Evolutionary conservation across 2,113 vertebrate species (phyloP).

Genomic region (Neofelis nebulosa): DNA sequence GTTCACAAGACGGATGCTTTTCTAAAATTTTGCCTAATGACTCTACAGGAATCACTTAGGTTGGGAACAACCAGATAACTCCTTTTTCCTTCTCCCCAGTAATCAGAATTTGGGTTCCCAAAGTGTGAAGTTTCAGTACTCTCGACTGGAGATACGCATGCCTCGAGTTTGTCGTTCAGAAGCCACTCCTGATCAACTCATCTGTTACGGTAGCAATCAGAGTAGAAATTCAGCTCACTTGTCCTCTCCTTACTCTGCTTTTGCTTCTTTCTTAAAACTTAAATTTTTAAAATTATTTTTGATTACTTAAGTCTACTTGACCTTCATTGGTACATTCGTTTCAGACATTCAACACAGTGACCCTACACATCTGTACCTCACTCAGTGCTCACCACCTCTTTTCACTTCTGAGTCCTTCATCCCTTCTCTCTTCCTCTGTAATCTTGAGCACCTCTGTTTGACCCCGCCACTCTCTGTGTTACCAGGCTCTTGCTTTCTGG

Average conservation of each 20-base stretch:
- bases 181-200: neutral
- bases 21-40: slow-evolving; percentile 36
- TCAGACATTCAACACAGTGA: neutral
- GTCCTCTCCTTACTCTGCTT: neutral
- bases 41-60: slow-evolving; percentile 22
- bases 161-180: slow-evolving; percentile 24
- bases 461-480: slow-evolving; percentile 1
- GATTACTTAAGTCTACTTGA: neutral
- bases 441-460: slow-evolving; percentile 41
- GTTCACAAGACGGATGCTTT: slow-evolving; percentile 50
- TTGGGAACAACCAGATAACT: slow-evolving; percentile 12
- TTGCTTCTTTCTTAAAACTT: neutral
- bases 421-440: slow-evolving; percentile 15
- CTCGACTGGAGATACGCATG: slow-evolving; percentile 14
- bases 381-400: neutral
- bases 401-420: slow-evolving; percentile 15
- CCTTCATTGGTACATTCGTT: neutral
- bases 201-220: neutral
- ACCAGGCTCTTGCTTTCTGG: slow-evolving; percentile 36
- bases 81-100: slow-evolving; percentile 30
- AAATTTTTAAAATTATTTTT: neutral
- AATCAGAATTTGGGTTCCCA: slow-evolving; percentile 19
- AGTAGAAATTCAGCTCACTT: neutral
- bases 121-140: neutral
- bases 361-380: neutral